Base-by-base conservation (phyloP, 2,113 vertebrate species). In the Peromyscus polionotus region DNA sequence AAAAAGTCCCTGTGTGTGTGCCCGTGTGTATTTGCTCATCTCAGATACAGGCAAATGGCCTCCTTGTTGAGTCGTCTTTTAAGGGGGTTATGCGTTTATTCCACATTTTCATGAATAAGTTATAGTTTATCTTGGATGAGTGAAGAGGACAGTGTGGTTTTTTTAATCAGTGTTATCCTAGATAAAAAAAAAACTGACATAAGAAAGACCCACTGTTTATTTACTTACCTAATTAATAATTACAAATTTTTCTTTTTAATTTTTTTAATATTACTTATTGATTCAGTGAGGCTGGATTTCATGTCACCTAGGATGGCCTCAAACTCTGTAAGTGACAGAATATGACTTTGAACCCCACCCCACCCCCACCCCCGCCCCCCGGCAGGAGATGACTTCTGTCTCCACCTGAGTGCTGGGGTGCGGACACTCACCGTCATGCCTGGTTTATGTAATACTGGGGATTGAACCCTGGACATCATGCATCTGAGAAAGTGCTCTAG, bases 41-140 rank as follows among this genome's bases (percentile, higher is more conserved):
- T 68, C 39, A 83, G 76, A 76, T 61, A 76, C 42, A 84, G 57
- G 72, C 75, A 94, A 76, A n/a, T 33, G 16, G 31, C 22, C 76
- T 45, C 85, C 9, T 59, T 4, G 68, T 12, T 36, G 81, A 57
- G 22, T 85, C 33, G 39, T 70, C 51, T 91, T 91, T 85, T 36
- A 68, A 79, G 95, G 77, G 36, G 91, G 14, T 16, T 39, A 16
- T 26, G 11, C 70, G n/a, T 54, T 42, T 86, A 17, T 31, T 45
- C 22, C 48, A 48, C 28, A 5, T n/a, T 80, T 72, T 90, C 39
- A 67, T 51, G 61, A 97, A 83, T 54, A 79, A 89, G 22, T 91
- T 39, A 28, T 5, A 67, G 24, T 48, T 93, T 91, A 17, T 90
- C 33, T 8, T 73, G 45, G 76, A 11, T 36, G 4, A 92, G n/a